These are phyloP conservation scores for Ranitomeya imitator DNA, from an alignment of 2,113 vertebrate species.

Conservation along the genomic window DNA sequence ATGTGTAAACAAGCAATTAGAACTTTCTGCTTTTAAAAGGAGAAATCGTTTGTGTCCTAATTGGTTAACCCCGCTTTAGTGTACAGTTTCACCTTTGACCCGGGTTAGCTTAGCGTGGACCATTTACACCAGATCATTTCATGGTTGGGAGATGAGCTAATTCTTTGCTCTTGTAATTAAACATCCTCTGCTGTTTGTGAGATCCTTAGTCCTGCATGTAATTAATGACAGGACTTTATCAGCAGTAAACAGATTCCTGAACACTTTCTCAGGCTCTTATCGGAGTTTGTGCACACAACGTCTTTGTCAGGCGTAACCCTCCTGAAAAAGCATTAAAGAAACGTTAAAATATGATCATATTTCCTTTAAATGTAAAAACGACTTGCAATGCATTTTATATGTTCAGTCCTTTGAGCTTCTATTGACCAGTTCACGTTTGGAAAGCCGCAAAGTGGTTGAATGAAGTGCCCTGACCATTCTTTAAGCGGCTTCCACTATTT, in stretches of 20 bases:
- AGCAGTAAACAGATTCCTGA: conserved; percentile 11
- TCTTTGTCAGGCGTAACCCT: no score
- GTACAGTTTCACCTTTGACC: not conserved
- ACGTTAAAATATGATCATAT: no score
- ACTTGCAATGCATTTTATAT: no score
- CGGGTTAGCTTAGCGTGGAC: not conserved
- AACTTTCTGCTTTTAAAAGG: not conserved
- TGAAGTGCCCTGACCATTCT: no score
- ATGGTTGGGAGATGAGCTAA: conserved; percentile 4
- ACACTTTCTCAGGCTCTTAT: conserved; percentile 3
- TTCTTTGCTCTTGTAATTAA: conserved; percentile 21
- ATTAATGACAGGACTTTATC: conserved; percentile 19
- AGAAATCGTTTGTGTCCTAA: not conserved
- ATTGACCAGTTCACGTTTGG: no score
- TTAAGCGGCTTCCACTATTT: no score
- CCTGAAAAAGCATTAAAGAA: no score
- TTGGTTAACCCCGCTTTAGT: not conserved
- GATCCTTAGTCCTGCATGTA: not conserved
- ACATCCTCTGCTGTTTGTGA: conserved; percentile 29
- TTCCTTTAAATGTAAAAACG: no score
- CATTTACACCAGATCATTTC: not conserved
- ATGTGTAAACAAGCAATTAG: not conserved
- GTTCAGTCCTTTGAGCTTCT: no score
- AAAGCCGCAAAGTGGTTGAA: no score
- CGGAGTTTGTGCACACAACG: not conserved